Evolutionary conservation across 2,797 vertebrate genomes (phyloP).

Genomic region (Hybognathus amarus): DNA sequence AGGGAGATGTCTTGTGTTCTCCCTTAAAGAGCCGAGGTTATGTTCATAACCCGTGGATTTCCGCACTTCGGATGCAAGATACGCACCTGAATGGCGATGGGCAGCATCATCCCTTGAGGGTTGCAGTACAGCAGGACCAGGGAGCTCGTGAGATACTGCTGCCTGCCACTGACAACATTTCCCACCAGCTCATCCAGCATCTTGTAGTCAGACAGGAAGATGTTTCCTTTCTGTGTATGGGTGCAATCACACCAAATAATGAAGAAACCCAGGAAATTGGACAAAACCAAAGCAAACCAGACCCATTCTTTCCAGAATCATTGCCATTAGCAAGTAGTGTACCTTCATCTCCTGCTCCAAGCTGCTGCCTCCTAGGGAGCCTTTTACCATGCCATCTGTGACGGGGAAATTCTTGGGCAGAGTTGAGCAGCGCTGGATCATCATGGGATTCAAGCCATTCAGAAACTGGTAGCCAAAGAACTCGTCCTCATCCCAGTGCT

Average conservation of each 20-base stretch:
- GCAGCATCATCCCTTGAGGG: not conserved
- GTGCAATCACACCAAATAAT: not conserved
- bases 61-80: not conserved
- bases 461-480: conserved; percentile 49
- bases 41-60: not conserved
- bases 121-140: not conserved
- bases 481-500: conserved; percentile 41
- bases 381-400: not conserved
- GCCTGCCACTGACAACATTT: not conserved
- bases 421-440: conserved; percentile 52
- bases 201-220: not conserved
- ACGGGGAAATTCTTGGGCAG: not conserved
- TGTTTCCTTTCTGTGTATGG: not conserved
- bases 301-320: not conserved
- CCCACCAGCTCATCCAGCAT: not conserved
- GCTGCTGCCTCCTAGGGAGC: not conserved
- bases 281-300: not conserved
- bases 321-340: not conserved
- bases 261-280: not conserved
- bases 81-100: not conserved
- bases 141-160: conserved; percentile 3
- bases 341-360: not conserved
- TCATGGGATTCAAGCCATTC: conserved; percentile 59
- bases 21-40: not conserved
- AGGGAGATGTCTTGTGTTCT: not conserved